phyloP scores from a whole-genome alignment of 2,797 vertebrate species.

The Acropternis orthonyx region DNA sequence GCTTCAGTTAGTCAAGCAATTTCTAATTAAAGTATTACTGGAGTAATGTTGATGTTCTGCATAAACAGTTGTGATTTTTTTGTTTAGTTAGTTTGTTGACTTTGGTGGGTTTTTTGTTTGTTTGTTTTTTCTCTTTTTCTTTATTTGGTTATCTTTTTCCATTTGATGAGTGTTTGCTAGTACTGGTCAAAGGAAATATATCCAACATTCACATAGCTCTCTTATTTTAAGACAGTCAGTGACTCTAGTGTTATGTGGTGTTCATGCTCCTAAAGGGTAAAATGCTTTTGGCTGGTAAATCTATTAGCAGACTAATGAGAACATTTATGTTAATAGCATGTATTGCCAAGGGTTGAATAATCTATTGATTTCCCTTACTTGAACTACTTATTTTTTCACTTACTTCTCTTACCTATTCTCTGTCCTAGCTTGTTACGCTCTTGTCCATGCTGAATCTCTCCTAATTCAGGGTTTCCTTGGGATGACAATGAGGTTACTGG shows the following conservation, averaged over 20 bases:
- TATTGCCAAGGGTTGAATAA: neutral
- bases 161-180: neutral
- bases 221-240: neutral
- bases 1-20: neutral
- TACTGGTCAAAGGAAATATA: neutral
- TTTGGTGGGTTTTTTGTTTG: neutral
- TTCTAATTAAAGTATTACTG: neutral
- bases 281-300: neutral
- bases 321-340: slow-evolving; percentile 25
- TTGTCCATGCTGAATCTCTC: neutral
- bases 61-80: neutral
- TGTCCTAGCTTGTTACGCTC: neutral
- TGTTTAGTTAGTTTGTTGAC: neutral
- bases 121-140: too few species aligned
- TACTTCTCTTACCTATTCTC: neutral
- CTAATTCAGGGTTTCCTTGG: neutral
- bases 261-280: neutral
- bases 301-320: slow-evolving; percentile 17
- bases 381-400: slow-evolving; percentile 1
- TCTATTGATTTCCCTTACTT: slow-evolving; percentile 18
- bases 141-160: too few species aligned
- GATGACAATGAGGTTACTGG: neutral
- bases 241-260: neutral
- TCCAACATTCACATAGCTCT: neutral
- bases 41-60: neutral